Evolutionary conservation across 2,113 vertebrate species (phyloP).

Genomic region (Caloenas nicobarica): DNA sequence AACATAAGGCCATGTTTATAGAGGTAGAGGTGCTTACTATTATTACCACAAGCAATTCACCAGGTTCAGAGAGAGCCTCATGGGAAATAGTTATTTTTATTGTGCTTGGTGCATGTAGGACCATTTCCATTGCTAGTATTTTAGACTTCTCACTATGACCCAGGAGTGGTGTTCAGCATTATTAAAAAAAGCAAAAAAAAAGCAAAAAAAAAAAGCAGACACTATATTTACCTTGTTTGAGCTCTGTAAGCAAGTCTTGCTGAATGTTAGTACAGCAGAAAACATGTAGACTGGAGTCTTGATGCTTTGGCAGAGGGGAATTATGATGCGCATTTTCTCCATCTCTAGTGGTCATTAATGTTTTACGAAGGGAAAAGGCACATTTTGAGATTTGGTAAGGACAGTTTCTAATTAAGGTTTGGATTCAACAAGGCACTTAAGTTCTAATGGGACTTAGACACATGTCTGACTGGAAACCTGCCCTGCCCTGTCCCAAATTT

Average conservation of each 20-base stretch:
- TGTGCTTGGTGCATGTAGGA: background rate
- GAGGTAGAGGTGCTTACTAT: background rate
- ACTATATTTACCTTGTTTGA: background rate
- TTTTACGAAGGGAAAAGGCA: slow-evolving; percentile 51
- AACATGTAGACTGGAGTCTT: background rate
- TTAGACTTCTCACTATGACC: background rate
- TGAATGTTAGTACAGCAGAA: background rate
- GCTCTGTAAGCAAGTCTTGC: background rate
- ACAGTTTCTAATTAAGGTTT: slow-evolving; percentile 39
- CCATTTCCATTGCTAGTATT: background rate
- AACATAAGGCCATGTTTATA: background rate
- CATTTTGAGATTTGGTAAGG: slow-evolving; percentile 44
- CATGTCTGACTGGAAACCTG: slow-evolving; percentile 29
- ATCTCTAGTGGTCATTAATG: background rate
- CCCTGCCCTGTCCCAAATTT: slow-evolving; percentile 15
- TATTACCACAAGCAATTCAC: slow-evolving; percentile 1
- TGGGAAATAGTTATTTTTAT: slow-evolving; percentile 11
- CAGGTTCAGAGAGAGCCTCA: background rate
- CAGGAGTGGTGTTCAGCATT: background rate
- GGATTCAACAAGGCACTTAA: slow-evolving; percentile 23
- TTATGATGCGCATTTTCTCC: slow-evolving; percentile 32
- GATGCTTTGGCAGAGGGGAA: background rate
- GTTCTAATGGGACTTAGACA: slow-evolving; percentile 16
- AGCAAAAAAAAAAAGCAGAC: background rate
- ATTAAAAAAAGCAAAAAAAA: background rate